Base-by-base conservation (phyloP, 2,113 vertebrate species). In the Oncorhynchus mykiss region DNA sequence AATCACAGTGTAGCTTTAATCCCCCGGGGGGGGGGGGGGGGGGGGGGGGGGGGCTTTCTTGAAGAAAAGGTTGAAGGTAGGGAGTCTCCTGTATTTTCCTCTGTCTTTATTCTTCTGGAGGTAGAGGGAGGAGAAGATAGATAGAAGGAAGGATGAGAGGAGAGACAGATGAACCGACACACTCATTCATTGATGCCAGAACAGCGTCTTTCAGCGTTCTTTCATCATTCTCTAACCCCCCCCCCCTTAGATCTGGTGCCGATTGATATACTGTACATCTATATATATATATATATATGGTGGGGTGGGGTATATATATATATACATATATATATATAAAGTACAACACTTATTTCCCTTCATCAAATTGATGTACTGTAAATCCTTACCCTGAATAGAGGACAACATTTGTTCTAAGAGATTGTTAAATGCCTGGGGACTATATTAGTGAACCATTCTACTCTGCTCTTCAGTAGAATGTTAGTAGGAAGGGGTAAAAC, bases 1-100 rank as follows among this genome's bases (percentile, higher is more conserved):
- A 89, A 92, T 91, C 83, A 89, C 75, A 77, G 86, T 78, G 77
- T 78, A 80, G 77, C 82, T 76, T 89, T 45, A 86, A 86, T 80
- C 69, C 68, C 72, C 78, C 29, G 3, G 4, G 29, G 3, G 0
- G 27, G 25, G 1, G 1, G 68, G 79, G 0, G 2, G 2, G 27
- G 29, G 4, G 29, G 67, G 82, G 84, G 79, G 60, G 39, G 8
- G 39, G 78, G 72, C 78, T 45, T 86, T 20, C 54, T 67, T 51
- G 25, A 73, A 60, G 14, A 29, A 22, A 67, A 45, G 34, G 6
- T 39, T 2, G 34, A 77, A 73, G 45, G 70, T 72, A 72, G 14
- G 62, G 49, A 66, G 60, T 45, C 70, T 65, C 65, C 67, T 72
- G 49, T 34, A 34, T 34, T 34, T 34, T 34, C 70, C 3, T 68